Evolutionary conservation across 2,113 vertebrate species (phyloP).

Genomic region (Varanus salvator): DNA sequence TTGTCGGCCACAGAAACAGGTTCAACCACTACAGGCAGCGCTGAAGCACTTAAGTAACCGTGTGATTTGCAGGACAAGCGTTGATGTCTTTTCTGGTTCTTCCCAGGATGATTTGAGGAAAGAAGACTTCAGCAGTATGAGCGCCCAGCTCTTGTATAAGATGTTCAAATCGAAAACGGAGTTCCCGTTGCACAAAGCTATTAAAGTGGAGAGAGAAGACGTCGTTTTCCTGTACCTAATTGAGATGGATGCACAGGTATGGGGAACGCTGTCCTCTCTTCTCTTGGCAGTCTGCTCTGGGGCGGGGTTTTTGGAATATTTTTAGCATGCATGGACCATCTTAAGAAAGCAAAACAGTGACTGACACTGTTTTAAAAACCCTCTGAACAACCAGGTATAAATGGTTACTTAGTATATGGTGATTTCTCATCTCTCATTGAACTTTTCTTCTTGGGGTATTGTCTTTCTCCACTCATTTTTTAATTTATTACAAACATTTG

Average conservation of each 20-base stretch:
- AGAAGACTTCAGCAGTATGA: slow-evolving; percentile 98
- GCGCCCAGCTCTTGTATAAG: slow-evolving; percentile 94
- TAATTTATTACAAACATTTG: not conserved
- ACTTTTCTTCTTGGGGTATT: not conserved
- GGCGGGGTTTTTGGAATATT: not conserved
- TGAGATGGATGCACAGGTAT: slow-evolving; percentile 97
- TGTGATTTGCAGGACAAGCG: not conserved
- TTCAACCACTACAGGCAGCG: no score
- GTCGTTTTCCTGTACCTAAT: slow-evolving; percentile 98
- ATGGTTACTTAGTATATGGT: not conserved
- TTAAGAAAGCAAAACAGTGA: not conserved
- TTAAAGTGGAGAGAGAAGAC: slow-evolving; percentile 96
- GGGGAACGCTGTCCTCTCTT: not conserved
- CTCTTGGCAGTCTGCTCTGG: not conserved
- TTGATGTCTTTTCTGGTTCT: not conserved
- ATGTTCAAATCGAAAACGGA: slow-evolving; percentile 99
- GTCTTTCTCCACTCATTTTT: not conserved
- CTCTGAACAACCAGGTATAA: not conserved
- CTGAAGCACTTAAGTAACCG: not conserved
- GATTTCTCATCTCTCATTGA: not conserved
- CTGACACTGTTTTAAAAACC: not conserved
- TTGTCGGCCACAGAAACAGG: not conserved
- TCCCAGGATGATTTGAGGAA: slow-evolving; percentile 94
- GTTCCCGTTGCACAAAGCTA: slow-evolving; percentile 96
- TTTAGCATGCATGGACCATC: not conserved